Evolutionary conservation across 2,888 invertebrate species (phyloP), one percentile per base, ranked within the genome.

Genomic region (Drosophila anomelani): DNA sequence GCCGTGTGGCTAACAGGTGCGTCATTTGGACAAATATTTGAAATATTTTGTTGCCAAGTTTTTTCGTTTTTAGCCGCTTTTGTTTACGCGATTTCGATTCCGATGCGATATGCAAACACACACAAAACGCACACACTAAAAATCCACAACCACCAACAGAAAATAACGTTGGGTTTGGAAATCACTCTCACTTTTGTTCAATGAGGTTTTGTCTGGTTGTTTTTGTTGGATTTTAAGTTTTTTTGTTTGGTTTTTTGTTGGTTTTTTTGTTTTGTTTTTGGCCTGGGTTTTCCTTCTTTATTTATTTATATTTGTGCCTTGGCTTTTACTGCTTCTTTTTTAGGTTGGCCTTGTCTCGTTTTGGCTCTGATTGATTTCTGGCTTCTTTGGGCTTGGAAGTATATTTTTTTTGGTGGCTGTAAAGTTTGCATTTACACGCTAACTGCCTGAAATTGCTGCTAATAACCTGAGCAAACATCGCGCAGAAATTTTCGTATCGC

Each of bases 181-280:
- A 90, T 88, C 91, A 90, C 90, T 90, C 90, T 90, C 91, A 90
- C 90, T 90, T 90, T 90, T 88, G 81, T 82, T 86, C 80, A 88
- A 85, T 80, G 77, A 73, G 76, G 63, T 55, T 57, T 64, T 54
- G 73, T 71, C 44, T 77, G 62, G 51, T 66, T 57, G 54, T 54
- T 69, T 29, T 44, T 44, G n/a, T 60, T 29, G 51, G 56, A 72
- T 59, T 71, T 59, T 71, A 69, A 58, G 56, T 55, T 75, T 57
- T 71, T 59, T 70, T 71, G 60, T 29, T 75, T 75, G 49, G 20
- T 66, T 26, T 46, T 46, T 55, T 29, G 17, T 56, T 36, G 51
- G 38, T 44, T 47, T 60, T 60, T 47, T 26, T 26, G 26, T 26
- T 68, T 47, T 5, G 43, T 0, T 1, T 32, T 51, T 51, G 20